Evolutionary conservation across 2,888 invertebrate species (phyloP).

Genomic region (Cremastobaeus sp.): DNA sequence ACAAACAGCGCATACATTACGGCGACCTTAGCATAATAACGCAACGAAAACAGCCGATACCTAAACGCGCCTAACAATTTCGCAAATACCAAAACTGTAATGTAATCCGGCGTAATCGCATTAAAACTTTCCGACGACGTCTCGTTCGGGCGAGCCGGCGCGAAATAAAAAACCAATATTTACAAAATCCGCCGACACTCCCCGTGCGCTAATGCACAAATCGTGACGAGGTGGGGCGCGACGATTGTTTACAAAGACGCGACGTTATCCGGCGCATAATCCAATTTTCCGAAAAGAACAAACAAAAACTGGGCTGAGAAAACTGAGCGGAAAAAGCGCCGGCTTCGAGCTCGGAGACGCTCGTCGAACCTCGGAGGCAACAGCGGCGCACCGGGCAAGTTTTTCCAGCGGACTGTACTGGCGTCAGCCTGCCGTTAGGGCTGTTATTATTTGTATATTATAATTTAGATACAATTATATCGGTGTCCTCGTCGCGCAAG

Average conservation of each 20-base stretch:
- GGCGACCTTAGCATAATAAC: conserved; percentile 35
- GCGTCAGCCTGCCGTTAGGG: conserved; percentile 77
- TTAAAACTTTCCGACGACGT: conserved; percentile 45
- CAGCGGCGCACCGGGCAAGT: conserved; percentile 37
- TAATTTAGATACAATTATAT: conserved; percentile 79
- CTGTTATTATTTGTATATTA: conserved; percentile 79
- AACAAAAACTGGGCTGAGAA: not conserved
- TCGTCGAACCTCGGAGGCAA: conserved; percentile 11
- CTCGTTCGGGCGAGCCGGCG: conserved; percentile 21
- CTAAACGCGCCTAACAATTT: conserved; percentile 39
- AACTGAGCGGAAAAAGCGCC: not conserved
- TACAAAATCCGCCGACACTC: conserved; percentile 36
- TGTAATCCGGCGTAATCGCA: conserved; percentile 47
- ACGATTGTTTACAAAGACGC: conserved; percentile 17
- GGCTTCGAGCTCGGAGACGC: not conserved
- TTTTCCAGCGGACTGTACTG: conserved; percentile 74
- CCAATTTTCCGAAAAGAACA: conserved; percentile 3
- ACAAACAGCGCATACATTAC: conserved; percentile 1
- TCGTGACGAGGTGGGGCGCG: conserved; percentile 1
- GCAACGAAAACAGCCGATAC: conserved; percentile 23
- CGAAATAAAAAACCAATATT: conserved; percentile 42
- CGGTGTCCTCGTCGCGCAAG: conserved; percentile 69
- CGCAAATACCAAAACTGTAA: conserved; percentile 47
- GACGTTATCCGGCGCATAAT: conserved; percentile 15
- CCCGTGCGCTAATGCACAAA: conserved; percentile 20